phyloP scores from a whole-genome alignment of 2,888 invertebrate species.

The Branchinecta sandiegonensis region DNA sequence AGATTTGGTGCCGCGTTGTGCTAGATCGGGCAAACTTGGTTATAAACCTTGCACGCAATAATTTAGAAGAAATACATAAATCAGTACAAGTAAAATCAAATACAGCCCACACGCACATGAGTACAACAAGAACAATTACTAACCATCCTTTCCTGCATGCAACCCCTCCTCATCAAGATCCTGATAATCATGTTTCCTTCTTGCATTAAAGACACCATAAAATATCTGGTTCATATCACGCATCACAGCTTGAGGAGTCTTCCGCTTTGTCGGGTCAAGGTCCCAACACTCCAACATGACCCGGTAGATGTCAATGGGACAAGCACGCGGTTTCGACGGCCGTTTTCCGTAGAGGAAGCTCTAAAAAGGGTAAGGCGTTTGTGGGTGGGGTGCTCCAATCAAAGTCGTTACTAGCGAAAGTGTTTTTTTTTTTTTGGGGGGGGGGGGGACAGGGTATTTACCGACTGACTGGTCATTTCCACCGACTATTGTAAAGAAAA shows the following conservation, averaged over 20 bases:
- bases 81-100: no score
- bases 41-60: no score
- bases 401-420: no score
- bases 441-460: no score
- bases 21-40: no score
- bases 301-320: slow-evolving; percentile 56
- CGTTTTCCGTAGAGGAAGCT: slow-evolving; percentile 53
- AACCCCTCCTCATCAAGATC: slow-evolving; percentile 34
- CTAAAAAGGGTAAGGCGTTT: slow-evolving; percentile 29
- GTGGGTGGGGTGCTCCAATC: no score
- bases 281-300: slow-evolving; percentile 71
- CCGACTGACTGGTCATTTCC: no score
- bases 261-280: slow-evolving; percentile 49
- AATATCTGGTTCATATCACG: slow-evolving; percentile 65
- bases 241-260: slow-evolving; percentile 70
- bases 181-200: slow-evolving; percentile 45
- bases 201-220: slow-evolving; percentile 52
- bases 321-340: slow-evolving; percentile 49
- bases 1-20: no score
- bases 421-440: no score
- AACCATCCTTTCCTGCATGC: slow-evolving; percentile 3
- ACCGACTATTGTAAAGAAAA: no score
- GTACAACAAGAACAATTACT: not conserved
- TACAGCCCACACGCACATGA: no score
- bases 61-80: no score